These are phyloP conservation scores for Charanyca ferruginea DNA, from an alignment of 2,888 invertebrate species.

Conservation along the genomic window DNA sequence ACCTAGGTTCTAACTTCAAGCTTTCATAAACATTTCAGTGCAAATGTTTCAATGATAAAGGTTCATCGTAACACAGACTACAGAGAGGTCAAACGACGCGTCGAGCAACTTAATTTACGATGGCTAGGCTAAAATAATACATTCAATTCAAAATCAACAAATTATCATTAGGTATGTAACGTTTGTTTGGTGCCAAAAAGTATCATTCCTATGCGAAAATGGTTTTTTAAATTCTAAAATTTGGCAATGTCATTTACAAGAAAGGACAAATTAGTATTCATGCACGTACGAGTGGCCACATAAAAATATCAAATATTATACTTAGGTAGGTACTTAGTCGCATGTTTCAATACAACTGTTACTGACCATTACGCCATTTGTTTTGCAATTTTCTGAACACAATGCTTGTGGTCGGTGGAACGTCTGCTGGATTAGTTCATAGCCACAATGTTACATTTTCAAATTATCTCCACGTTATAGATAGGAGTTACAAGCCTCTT, in stretches of 20 bases:
- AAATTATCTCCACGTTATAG: slow-evolving; percentile 55
- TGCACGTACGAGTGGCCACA: slow-evolving; percentile 29
- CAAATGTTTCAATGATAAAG: slow-evolving; percentile 55
- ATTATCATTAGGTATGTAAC: slow-evolving; percentile 43
- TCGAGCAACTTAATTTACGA: slow-evolving; percentile 53
- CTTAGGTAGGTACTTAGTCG: slow-evolving; percentile 37
- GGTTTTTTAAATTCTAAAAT: slow-evolving; percentile 34
- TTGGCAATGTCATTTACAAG: slow-evolving; percentile 52
- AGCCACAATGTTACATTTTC: slow-evolving; percentile 61
- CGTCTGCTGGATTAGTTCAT: slow-evolving; percentile 65
- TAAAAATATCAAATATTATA: slow-evolving; percentile 56
- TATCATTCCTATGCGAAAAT: slow-evolving; percentile 38
- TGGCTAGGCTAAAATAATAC: slow-evolving; percentile 44
- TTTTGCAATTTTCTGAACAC: slow-evolving; percentile 62
- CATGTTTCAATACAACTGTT: slow-evolving; percentile 56
- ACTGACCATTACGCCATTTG: slow-evolving; percentile 61
- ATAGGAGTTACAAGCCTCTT: slow-evolving; percentile 42
- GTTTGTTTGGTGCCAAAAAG: slow-evolving; percentile 30
- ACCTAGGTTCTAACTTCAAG: neutral
- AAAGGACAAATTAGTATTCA: slow-evolving; percentile 60
- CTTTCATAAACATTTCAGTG: slow-evolving; percentile 29
- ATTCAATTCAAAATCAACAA: slow-evolving; percentile 44
- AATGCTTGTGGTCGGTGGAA: slow-evolving; percentile 60
- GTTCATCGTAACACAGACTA: slow-evolving; percentile 44
- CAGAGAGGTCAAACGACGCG: slow-evolving; percentile 49